Evolutionary conservation across 2,797 vertebrate genomes (phyloP), one percentile per base, ranked within the genome.

Genomic region (Clarias fuscus): DNA sequence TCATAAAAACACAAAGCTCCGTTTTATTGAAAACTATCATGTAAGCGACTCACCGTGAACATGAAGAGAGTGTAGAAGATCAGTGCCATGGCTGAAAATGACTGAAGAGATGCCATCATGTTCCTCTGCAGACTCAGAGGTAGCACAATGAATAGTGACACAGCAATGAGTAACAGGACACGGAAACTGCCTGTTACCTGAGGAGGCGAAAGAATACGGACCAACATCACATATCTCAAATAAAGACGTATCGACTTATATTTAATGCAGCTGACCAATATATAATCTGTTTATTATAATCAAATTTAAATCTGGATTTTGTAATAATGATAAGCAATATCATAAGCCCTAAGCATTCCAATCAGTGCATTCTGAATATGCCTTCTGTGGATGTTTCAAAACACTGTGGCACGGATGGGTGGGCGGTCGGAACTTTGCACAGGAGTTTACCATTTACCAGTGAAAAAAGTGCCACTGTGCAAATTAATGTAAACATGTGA

Each of bases 31-130:
- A 86, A n/a, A 56, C 59, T 73, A 64, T 72, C 62, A 59, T 71
- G 79, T 33, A 22, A 76, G 80, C 40, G 83, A 87, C 98, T 96
- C 95, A 99, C 98, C 96, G 98, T 98, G 1, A 99, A 97, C 98
- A 99, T 97, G 93, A 99, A 99, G 75, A 99, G 88, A 0, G 97
- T 96, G 94, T 99, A 99, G 90, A 99, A 99, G 80, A 99, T 95
- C 79, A 99, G 96, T 0, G 98, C 98, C 97, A 99, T 99, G 84
- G 98, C 97, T 0, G 98, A 99, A 94, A 99, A 99, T 27, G 98
- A 99, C 96, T 99, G 98, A 70, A 99, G 96, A 92, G 97, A 98
- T 80, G 97, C 97, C 98, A 99, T 98, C 97, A 99, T 95, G 95
- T 99, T 99, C 91, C 98, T 96, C 95, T 99, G 98, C 82, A 99